phyloP scores from a whole-genome alignment of 2,113 vertebrate genomes.

The Chaetodon auriga region DNA sequence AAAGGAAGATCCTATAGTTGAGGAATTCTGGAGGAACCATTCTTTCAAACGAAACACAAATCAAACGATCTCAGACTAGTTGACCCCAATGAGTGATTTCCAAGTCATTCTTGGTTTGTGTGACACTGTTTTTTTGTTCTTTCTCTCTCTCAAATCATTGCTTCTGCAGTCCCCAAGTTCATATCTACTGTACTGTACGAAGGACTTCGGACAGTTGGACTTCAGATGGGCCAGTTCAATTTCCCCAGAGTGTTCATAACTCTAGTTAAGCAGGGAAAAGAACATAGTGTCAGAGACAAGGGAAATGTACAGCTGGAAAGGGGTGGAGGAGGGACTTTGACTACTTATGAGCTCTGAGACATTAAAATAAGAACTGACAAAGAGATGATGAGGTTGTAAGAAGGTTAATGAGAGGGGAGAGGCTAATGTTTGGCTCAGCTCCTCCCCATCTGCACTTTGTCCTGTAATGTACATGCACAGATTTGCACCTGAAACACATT shows the following conservation, averaged over 20 bases:
- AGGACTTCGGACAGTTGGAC: conserved; percentile 86
- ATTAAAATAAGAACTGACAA: conserved; percentile 61
- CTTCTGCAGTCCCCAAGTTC: conserved; percentile 85
- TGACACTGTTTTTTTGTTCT: conserved; percentile 76
- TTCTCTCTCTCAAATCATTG: conserved; percentile 80
- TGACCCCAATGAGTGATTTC: conserved; percentile 76
- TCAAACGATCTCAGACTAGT: conserved; percentile 82
- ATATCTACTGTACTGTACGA: conserved; percentile 84
- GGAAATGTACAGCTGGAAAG: conserved; percentile 81
- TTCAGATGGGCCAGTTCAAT: conserved; percentile 85
- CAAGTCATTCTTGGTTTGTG: conserved; percentile 78
- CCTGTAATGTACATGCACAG: conserved; percentile 47
- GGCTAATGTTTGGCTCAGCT: conserved; percentile 66
- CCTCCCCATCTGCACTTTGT: conserved; percentile 70
- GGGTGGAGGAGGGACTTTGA: conserved; percentile 83
- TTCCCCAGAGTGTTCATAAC: conserved; percentile 86
- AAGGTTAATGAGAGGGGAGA: conserved; percentile 66
- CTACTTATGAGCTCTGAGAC: conserved; percentile 69
- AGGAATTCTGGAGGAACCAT: conserved; percentile 63
- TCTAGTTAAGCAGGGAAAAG: conserved; percentile 86
- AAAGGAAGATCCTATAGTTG: conserved; percentile 72
- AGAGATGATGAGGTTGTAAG: conserved; percentile 68
- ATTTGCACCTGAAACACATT: conserved; percentile 11
- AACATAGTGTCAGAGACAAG: conserved; percentile 85
- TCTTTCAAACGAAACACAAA: conserved; percentile 85